Percentiles rank a stretch among this genome's conserved stretches.
These are phyloP conservation scores for Prorops nasuta DNA, from an alignment of 1,140 invertebrate genomes.

Conservation along the genomic window DNA sequence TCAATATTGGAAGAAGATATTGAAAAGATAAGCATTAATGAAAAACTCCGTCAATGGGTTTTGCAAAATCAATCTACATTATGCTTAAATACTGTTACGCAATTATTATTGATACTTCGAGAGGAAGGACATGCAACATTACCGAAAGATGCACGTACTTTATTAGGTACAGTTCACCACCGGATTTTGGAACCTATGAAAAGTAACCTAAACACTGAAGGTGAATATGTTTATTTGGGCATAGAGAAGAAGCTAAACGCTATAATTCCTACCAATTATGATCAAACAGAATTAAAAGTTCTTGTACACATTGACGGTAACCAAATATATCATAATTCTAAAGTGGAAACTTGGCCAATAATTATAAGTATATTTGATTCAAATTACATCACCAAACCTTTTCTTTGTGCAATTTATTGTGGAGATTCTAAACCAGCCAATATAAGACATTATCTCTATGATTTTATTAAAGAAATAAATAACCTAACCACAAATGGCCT, in stretches of 20 bases:
- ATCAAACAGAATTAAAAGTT: background rate
- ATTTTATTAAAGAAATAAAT: slow-evolving; percentile 7
- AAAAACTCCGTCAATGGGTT: slow-evolving; percentile 2
- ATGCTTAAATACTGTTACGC: background rate
- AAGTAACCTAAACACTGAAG: background rate
- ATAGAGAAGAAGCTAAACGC: background rate
- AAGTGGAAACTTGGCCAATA: slow-evolving; percentile 1
- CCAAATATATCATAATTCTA: background rate
- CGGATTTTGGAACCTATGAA: background rate
- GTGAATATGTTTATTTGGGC: background rate
- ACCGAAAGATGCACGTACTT: background rate
- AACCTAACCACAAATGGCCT: slow-evolving; percentile 2
- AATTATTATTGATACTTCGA: background rate
- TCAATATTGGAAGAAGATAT: too few relatives aligned
- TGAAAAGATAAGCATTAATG: too few relatives aligned
- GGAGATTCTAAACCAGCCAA: background rate
- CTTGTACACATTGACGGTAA: background rate
- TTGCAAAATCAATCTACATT: background rate
- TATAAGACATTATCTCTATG: slow-evolving; percentile 2
- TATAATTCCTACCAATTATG: background rate
- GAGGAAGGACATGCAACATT: background rate
- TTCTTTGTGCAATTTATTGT: slow-evolving; percentile 3
- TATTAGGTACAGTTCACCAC: background rate
- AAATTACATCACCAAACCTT: slow-evolving; percentile 3
- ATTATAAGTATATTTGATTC: background rate